Evolutionary conservation across 2,888 invertebrate genomes (phyloP).

Genomic region (Thecocarcelia acutangulata): DNA sequence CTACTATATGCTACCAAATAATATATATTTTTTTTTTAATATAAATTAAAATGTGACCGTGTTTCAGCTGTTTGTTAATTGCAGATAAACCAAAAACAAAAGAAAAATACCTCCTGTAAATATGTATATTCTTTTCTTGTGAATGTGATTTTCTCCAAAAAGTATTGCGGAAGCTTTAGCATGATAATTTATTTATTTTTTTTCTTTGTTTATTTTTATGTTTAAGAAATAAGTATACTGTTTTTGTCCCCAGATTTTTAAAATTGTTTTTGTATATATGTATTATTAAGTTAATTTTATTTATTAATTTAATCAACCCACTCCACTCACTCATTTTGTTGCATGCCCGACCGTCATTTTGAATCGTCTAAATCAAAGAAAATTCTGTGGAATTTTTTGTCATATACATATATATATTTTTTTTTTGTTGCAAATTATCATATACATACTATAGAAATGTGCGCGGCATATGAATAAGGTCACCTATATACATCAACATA

Average conservation of each 20-base stretch:
- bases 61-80: conserved; percentile 68
- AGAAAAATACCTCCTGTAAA: conserved; percentile 27
- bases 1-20: conserved; percentile 56
- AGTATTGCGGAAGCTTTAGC: conserved; percentile 58
- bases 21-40: conserved; percentile 28
- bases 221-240: conserved; percentile 23
- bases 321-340: conserved; percentile 56
- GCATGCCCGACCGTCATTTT: conserved; percentile 54
- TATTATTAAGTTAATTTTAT: conserved; percentile 50
- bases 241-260: conserved; percentile 45
- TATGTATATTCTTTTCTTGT: conserved; percentile 28
- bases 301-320: conserved; percentile 44
- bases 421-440: conserved; percentile 4
- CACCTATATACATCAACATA: neutral
- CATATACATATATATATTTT: neutral
- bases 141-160: conserved; percentile 35
- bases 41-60: conserved; percentile 47
- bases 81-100: conserved; percentile 15
- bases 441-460: no score
- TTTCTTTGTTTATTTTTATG: neutral
- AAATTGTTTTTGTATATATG: conserved; percentile 37
- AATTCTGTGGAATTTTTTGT: conserved; percentile 31
- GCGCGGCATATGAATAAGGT: conserved; percentile 7
- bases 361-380: conserved; percentile 25
- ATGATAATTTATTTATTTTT: conserved; percentile 33